Percentiles rank a stretch among this genome's conserved stretches.
phyloP scores from a whole-genome alignment of 2,888 invertebrate species.

The Malacosoma neustria region DNA sequence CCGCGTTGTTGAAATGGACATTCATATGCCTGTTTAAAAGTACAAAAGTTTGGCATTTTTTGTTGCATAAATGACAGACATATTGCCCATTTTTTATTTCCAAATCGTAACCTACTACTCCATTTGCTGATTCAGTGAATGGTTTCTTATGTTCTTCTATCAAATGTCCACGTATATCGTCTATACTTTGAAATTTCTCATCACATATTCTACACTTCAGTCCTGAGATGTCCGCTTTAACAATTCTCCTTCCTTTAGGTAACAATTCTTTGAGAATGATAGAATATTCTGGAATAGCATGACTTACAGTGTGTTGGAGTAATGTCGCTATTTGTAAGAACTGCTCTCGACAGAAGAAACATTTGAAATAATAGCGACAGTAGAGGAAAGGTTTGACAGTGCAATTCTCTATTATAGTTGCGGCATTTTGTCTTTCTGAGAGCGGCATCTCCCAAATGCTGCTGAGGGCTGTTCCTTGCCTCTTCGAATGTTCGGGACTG shows the following conservation, averaged over 20 bases:
- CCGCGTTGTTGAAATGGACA: conserved; percentile 49
- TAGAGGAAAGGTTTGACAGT: conserved; percentile 47
- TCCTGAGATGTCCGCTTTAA: conserved; percentile 50
- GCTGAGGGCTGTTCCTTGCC: conserved; percentile 35
- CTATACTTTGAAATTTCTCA: conserved; percentile 22
- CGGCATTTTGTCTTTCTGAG: conserved; percentile 48
- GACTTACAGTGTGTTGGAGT: conserved; percentile 31
- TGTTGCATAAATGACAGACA: conserved; percentile 41
- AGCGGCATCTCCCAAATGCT: conserved; percentile 55
- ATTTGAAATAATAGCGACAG: conserved; percentile 50
- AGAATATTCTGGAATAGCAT: conserved; percentile 30
- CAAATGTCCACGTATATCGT: conserved; percentile 36
- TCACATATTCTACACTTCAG: conserved; percentile 44
- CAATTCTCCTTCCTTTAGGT: conserved; percentile 44
- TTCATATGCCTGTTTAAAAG: conserved; percentile 57
- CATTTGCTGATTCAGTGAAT: conserved; percentile 45
- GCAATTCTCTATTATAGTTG: conserved; percentile 35
- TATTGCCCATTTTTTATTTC: conserved; percentile 34
- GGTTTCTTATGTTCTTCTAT: conserved; percentile 23
- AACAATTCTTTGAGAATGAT: conserved; percentile 36
- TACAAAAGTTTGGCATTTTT: conserved; percentile 47
- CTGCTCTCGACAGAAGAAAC: conserved; percentile 47
- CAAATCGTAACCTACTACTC: conserved; percentile 42
- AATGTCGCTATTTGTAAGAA: conserved; percentile 35
- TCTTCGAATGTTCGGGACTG: conserved; percentile 17